Base-by-base conservation (phyloP, 2,888 invertebrate species). In the Iselma pallidipennis region DNA sequence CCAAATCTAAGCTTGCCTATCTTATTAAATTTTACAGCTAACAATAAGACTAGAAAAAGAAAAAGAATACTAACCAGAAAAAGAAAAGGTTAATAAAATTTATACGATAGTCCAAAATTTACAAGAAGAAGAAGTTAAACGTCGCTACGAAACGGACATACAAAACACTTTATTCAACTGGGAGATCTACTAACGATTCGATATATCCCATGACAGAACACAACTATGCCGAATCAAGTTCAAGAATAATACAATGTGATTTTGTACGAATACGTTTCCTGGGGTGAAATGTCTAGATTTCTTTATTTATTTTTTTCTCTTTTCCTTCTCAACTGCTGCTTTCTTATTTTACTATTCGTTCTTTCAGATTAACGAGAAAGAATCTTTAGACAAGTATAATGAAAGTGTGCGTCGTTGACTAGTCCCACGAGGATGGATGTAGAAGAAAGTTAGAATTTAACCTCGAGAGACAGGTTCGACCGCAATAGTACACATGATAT, bases 181-280 rank as follows among this genome's bases (percentile, higher is more conserved):
- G 28, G 29, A 26, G 14, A 23, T 52, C 19, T 4, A 52, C 29
- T 52, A 52, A 52, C 28, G 52, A 52, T 51, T 29, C 51, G 31
- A 51, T 33, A 33, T 52, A 52, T 52, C 33, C 21, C 21, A 45
- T 45, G 45, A 45, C 12, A 45, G 45, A 45, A 6, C 45, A 45
- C 45, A 45, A 45, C 45, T 45, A 21, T 45, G 2, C 21, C 21
- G 21, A 45, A 23, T 45, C 45, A 45, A 45, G 45, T 45, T 45
- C 12, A 45, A 23, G 23, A 45, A 45, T 45, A 45, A 45, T 45
- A 45, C 45, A 45, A 45, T 45, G 23, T 23, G 23, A 45, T 45
- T 45, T 45, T 45, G 23, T 23, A 12, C 45, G 45, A 45, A 45
- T 45, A 45, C 45, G 23, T 45, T 45, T 45, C 21, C 45, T 23